Base-by-base conservation (phyloP, 2,797 vertebrate species). In the Molossus alvarezi region DNA sequence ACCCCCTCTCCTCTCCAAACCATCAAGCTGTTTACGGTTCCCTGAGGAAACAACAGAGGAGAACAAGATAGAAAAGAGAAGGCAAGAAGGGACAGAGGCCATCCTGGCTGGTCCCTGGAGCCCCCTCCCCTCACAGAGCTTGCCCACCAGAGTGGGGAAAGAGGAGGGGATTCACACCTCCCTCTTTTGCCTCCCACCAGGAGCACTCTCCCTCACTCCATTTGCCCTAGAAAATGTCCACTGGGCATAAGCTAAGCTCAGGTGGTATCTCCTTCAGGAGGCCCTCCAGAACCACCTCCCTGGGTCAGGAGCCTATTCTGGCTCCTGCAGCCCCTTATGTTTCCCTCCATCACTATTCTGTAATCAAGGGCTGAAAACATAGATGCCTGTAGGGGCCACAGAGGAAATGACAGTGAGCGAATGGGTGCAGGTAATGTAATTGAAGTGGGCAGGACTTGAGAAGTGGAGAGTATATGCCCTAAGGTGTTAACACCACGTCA, bases 391-490 rank as follows among this genome's bases (percentile, higher is more conserved):
- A 14, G 51, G 21, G 29, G n/a, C 45, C 29, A 14, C 48, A 67
- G 64, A 79, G 51, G 57, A 71, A 67, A 60, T 0, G 13, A 21
- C 13, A 51, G 27, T 1, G 62, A 21, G 20, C 0, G n/a, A 92
- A 55, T 27, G 37, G 41, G 55, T 15, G 45, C 72, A 15, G 58
- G 5, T 23, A 27, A 45, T 8, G 27, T 14, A 25, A 11, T 1
- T 1, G 60, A 14, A 60, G 20, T 0, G 21, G 23, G 25, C 25
- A 13, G 71, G 60, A 33, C 41, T 25, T 21, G 8, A 27, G 58
- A 18, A 17, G 27, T 3, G 0, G 12, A 71, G 33, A 45, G 41
- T 27, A 29, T 0, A 3, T 9, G 45, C 53, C 57, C 29, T 9
- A n/a, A 20, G 15, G 51, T 88, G 58, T 15, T 9, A 55, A 65